Evolutionary conservation across 2,888 invertebrate genomes (phyloP).

Genomic region (Pristionchus exspectatus): DNA sequence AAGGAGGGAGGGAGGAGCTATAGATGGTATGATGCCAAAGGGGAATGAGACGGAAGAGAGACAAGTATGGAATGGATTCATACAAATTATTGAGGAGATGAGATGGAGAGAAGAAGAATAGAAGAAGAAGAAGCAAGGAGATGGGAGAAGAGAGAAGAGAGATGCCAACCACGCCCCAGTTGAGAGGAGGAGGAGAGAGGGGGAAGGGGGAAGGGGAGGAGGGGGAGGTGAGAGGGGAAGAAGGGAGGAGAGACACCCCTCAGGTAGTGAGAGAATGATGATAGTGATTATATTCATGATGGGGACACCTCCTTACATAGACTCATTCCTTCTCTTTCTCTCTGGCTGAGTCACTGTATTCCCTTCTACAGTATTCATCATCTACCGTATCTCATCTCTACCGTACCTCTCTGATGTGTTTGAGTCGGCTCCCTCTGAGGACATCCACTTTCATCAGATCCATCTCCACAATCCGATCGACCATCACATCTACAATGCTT

Average conservation of each 20-base stretch:
- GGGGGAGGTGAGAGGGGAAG: slow-evolving; percentile 22
- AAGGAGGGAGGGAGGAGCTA: slow-evolving; percentile 50
- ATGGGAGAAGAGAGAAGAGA: slow-evolving; percentile 40
- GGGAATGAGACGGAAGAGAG: slow-evolving; percentile 51
- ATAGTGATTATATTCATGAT: slow-evolving; percentile 24
- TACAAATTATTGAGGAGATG: slow-evolving; percentile 1
- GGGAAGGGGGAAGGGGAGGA: slow-evolving; percentile 51
- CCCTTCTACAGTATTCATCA: slow-evolving; percentile 6
- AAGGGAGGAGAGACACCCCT: background rate
- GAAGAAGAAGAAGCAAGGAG: slow-evolving; percentile 55
- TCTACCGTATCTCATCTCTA: slow-evolving; percentile 28
- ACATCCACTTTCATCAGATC: slow-evolving; percentile 89
- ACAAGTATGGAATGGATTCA: slow-evolving; percentile 45
- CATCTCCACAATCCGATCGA: slow-evolving; percentile 89
- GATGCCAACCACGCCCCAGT: slow-evolving; percentile 42
- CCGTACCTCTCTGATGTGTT: slow-evolving; percentile 15
- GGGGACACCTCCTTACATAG: slow-evolving; percentile 10
- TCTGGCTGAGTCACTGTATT: slow-evolving; percentile 5
- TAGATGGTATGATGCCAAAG: slow-evolving; percentile 32
- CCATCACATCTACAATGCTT: slow-evolving; percentile 85
- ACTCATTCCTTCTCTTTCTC: slow-evolving; percentile 21
- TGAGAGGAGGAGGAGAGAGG: slow-evolving; percentile 40
- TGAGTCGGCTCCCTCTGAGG: background rate
- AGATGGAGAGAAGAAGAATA: slow-evolving; percentile 41
- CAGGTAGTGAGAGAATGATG: slow-evolving; percentile 50